These are phyloP conservation scores for Chironomus striatipennis DNA, from an alignment of 1,140 invertebrate genomes.

Conservation along the genomic window DNA sequence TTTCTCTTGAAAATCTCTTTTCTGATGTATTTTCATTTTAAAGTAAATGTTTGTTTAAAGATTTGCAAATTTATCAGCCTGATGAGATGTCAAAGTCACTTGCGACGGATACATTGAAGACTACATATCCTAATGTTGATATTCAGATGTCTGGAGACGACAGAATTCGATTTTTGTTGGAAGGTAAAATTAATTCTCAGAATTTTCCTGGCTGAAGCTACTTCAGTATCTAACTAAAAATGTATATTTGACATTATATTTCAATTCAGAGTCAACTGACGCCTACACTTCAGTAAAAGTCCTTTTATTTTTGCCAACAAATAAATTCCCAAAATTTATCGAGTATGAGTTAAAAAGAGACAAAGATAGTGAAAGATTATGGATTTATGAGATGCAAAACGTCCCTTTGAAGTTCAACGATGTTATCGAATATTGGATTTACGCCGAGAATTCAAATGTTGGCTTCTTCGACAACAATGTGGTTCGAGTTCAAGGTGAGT, in stretches of 20 bases:
- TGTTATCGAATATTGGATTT: not conserved
- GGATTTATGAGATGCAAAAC: slow-evolving; percentile 17
- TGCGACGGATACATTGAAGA: not conserved
- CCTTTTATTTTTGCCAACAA: not conserved
- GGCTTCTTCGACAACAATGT: not conserved
- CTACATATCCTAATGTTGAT: not conserved
- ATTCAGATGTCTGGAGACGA: not conserved
- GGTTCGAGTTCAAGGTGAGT: not conserved
- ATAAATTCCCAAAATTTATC: not conserved
- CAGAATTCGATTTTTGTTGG: not conserved
- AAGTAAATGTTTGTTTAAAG: not conserved
- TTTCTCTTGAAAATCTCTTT: no score
- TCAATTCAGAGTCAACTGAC: no score
- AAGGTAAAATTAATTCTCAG: not conserved
- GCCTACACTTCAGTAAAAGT: not conserved
- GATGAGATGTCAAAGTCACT: not conserved
- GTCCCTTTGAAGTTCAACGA: not conserved
- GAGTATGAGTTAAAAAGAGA: not conserved
- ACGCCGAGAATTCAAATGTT: not conserved
- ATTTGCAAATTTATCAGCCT: not conserved
- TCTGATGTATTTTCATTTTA: no score
- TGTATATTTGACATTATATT: no score
- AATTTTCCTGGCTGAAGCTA: no score
- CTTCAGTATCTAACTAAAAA: no score
- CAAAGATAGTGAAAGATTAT: not conserved